A percentile compares a stretch with the other conserved stretches of the same genome.
Conservation (phyloP, 2,113 vertebrate genomes). For the Oenanthe melanoleuca region DNA sequence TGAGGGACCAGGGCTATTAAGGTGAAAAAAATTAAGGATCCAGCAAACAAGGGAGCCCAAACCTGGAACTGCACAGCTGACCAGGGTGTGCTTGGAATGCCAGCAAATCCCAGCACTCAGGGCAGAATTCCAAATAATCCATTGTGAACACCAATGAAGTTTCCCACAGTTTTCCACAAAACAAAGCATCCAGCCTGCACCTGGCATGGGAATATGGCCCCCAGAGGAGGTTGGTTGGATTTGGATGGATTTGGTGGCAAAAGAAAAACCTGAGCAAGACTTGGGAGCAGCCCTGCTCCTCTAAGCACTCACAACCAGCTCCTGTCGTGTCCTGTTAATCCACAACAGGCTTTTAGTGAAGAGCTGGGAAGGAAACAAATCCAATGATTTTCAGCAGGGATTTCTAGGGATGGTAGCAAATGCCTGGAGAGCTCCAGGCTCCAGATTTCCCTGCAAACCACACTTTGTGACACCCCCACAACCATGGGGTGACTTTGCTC, state of each 20-base stretch:
- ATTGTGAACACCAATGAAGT: accelerated
- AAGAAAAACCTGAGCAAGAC: not conserved
- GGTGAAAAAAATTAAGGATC: not conserved
- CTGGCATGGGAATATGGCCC: accelerated
- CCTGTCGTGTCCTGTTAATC: not conserved
- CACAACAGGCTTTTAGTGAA: not conserved
- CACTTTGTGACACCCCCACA: accelerated
- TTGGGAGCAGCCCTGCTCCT: not conserved
- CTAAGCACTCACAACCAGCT: not conserved
- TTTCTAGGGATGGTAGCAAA: not conserved
- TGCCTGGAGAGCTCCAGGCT: not conserved
- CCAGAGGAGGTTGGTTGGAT: not conserved
- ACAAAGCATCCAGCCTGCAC: not conserved
- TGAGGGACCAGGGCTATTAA: not conserved
- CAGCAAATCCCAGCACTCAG: not conserved
- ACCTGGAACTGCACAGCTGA: not conserved
- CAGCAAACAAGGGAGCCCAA: not conserved
- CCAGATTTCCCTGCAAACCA: not conserved
- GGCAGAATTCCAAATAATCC: not conserved
- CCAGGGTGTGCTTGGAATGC: not conserved
- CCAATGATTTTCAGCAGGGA: not conserved
- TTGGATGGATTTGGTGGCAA: no score
- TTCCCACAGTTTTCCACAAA: accelerated
- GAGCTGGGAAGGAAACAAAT: not conserved
- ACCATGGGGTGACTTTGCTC: not conserved